phyloP scores from a whole-genome alignment of 2,888 invertebrate species.

The Anthophora plumipes region DNA sequence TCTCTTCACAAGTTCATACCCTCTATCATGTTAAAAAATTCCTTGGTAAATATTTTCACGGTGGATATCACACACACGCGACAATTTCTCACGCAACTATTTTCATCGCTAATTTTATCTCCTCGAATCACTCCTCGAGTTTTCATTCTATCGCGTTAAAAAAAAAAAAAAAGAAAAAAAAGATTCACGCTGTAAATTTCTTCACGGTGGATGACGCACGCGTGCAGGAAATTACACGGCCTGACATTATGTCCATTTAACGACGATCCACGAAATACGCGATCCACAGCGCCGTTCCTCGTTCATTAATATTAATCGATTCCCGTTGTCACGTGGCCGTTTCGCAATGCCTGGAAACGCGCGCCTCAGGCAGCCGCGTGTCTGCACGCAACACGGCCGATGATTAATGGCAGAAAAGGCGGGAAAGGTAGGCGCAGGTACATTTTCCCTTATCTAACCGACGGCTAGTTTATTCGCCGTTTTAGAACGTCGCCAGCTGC shows the following conservation, averaged over 20 bases:
- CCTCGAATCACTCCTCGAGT: background rate
- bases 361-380: constrained; percentile 51
- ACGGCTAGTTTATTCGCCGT: constrained; percentile 17
- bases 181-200: background rate
- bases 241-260: constrained; percentile 37
- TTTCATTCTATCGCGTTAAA: background rate
- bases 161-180: no score
- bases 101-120: no score
- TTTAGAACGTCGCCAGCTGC: constrained; percentile 39
- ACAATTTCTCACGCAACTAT: background rate
- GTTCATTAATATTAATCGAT: constrained; percentile 74
- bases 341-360: constrained; percentile 67
- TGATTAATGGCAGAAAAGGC: constrained; percentile 71
- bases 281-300: constrained; percentile 41
- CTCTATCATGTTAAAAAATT: background rate
- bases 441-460: constrained; percentile 63
- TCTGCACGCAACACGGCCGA: constrained; percentile 49
- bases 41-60: background rate
- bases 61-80: no score
- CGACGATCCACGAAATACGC: constrained; percentile 43
- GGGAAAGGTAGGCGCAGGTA: constrained; percentile 58
- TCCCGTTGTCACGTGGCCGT: constrained; percentile 62
- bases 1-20: background rate
- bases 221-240: constrained; percentile 26
- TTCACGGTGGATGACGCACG: background rate